Evolutionary conservation across 2,797 vertebrate species (phyloP).

Genomic region (Clamator glandarius): DNA sequence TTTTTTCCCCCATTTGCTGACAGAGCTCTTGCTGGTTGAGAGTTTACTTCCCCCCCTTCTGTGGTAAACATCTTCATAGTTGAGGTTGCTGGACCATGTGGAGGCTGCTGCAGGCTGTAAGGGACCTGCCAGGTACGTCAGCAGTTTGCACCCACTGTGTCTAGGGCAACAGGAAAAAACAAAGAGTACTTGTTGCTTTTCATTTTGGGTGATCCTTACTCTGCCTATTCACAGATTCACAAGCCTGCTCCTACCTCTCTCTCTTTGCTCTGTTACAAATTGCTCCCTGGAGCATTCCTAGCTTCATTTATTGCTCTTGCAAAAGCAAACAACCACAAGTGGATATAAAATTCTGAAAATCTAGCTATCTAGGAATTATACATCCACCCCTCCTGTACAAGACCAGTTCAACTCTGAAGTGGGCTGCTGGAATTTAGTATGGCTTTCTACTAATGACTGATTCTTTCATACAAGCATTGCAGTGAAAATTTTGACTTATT

Average conservation of each 20-base stretch:
- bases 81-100: background rate
- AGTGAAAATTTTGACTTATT: background rate
- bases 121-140: background rate
- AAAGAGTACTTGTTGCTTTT: background rate
- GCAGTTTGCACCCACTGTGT: rapidly evolving
- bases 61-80: background rate
- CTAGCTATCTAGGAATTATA: background rate
- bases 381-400: background rate
- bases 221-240: background rate
- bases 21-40: background rate
- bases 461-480: background rate
- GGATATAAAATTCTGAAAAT: slow-evolving; percentile 7
- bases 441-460: background rate
- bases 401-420: background rate
- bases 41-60: background rate
- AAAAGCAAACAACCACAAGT: background rate
- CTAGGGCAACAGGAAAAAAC: background rate
- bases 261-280: background rate
- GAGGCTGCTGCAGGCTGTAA: background rate
- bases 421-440: background rate
- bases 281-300: background rate
- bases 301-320: background rate
- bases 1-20: background rate
- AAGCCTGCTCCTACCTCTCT: background rate
- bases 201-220: background rate